phyloP scores from a whole-genome alignment of 2,113 vertebrate species.

The Megalops atlanticus region DNA sequence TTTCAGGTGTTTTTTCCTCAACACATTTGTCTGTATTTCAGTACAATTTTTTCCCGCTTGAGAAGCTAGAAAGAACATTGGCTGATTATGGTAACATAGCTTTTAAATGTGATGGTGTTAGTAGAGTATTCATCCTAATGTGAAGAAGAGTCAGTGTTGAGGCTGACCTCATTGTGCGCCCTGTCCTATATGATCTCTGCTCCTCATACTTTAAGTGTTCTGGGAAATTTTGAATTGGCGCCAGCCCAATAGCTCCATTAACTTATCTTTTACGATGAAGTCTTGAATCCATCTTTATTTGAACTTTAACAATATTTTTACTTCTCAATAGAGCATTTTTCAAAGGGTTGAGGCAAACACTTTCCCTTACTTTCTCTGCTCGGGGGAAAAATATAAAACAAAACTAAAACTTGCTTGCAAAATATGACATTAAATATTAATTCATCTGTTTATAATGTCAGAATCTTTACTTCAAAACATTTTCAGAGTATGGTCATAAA shows the following conservation, averaged over 20 bases:
- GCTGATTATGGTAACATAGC: not conserved
- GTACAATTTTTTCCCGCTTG: not conserved
- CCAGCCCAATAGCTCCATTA: conserved; percentile 27
- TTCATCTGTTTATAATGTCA: conserved; percentile 10
- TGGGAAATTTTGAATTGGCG: conserved; percentile 22
- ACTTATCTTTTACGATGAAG: conserved; percentile 29
- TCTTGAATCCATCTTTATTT: conserved; percentile 12
- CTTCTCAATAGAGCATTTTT: not conserved
- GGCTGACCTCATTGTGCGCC: not conserved
- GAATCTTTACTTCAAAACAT: conserved; percentile 33
- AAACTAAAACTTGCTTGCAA: conserved; percentile 18
- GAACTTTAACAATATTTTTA: conserved; percentile 8
- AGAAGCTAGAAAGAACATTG: not conserved
- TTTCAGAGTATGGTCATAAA: conserved; percentile 22
- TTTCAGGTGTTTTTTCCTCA: not conserved
- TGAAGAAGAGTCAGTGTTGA: conserved; percentile 14
- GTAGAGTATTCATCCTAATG: conserved; percentile 11
- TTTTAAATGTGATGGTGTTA: not conserved
- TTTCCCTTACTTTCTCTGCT: not conserved
- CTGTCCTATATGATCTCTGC: conserved; percentile 14
- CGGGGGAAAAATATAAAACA: not conserved
- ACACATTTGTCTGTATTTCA: not conserved
- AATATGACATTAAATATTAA: conserved; percentile 37
- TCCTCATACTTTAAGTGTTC: conserved; percentile 23
- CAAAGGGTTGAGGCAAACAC: not conserved